phyloP scores from a whole-genome alignment of 2,797 vertebrate species.

The Halcyon smyrnensis region DNA sequence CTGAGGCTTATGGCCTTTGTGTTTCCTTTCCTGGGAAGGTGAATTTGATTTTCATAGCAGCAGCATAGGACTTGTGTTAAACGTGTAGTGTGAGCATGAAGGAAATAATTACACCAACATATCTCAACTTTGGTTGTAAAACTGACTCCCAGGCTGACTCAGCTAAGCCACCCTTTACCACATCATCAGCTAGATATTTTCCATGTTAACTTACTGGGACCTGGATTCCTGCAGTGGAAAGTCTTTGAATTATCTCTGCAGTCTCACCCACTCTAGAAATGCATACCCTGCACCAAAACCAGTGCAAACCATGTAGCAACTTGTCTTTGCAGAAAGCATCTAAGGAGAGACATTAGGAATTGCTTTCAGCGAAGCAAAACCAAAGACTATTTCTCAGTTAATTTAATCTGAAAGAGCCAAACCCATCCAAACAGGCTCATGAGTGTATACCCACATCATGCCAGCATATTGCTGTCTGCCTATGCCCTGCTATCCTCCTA shows the following conservation, averaged over 20 bases:
- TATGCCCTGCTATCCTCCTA: background rate
- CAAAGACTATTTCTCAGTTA: background rate
- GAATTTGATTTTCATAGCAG: constrained; percentile 33
- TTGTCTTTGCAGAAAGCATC: background rate
- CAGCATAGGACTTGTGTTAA: background rate
- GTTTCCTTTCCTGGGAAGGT: background rate
- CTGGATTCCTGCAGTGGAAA: background rate
- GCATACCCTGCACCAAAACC: background rate
- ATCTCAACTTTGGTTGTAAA: background rate
- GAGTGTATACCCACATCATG: background rate
- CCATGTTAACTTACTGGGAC: background rate
- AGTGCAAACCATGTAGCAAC: background rate
- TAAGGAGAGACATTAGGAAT: background rate
- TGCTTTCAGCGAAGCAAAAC: background rate
- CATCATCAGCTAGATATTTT: background rate
- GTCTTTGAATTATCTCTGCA: background rate
- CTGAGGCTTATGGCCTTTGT: background rate
- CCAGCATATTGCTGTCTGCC: background rate
- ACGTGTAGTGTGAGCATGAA: background rate
- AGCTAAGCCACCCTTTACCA: background rate
- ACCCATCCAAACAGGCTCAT: background rate
- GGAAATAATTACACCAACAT: background rate
- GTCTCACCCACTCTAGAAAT: background rate
- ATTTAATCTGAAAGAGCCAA: background rate
- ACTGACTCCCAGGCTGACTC: background rate